phyloP scores from a whole-genome alignment of 2,113 vertebrate genomes.

The Corythornis cristatus region DNA sequence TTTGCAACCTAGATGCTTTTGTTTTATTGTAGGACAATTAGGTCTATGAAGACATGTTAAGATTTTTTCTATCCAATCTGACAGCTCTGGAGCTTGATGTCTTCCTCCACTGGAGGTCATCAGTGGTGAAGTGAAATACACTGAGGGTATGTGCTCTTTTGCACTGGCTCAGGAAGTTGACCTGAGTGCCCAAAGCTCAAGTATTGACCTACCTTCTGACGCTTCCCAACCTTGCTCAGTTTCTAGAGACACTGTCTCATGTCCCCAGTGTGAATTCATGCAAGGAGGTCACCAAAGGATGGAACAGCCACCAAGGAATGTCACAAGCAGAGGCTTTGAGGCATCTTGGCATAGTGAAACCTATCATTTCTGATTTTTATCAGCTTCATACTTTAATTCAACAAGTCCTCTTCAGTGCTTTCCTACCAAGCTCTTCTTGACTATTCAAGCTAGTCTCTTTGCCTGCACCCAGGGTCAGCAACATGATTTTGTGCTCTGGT shows the following conservation, averaged over 20 bases:
- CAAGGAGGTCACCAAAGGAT: background rate
- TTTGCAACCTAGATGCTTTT: background rate
- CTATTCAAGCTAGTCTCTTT: background rate
- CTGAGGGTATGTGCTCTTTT: background rate
- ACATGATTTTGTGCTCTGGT: background rate
- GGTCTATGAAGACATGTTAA: background rate
- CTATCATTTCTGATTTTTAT: background rate
- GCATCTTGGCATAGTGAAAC: background rate
- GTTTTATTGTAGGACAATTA: background rate
- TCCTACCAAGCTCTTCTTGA: background rate
- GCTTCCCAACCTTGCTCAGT: background rate
- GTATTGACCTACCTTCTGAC: background rate
- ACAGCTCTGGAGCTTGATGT: background rate
- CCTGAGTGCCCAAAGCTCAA: background rate
- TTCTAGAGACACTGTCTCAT: background rate
- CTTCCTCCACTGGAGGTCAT: background rate
- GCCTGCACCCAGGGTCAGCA: background rate
- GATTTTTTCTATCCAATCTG: background rate
- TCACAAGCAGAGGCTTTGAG: background rate
- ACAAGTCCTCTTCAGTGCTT: background rate
- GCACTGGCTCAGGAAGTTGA: background rate
- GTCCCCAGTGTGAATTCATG: background rate
- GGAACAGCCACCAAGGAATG: background rate
- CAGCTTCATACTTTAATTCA: background rate
- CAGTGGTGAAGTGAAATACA: background rate